These are phyloP conservation scores for Paramormyrops hopkinsi DNA, from an alignment of 2,797 vertebrate genomes.

Conservation along the genomic window DNA sequence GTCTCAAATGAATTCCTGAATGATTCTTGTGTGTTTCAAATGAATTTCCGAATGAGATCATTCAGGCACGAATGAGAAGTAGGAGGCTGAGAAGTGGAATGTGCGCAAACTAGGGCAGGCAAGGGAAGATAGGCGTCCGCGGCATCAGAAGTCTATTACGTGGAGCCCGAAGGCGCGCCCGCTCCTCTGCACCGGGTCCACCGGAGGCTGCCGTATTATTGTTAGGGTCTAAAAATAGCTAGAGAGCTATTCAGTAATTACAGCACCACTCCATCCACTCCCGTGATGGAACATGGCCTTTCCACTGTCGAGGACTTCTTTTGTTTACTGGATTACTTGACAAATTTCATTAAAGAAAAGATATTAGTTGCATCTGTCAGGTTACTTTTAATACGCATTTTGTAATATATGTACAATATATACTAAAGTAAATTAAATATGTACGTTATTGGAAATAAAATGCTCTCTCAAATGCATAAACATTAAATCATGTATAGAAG, in stretches of 20 bases:
- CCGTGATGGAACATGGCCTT: not conserved
- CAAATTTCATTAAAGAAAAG: not conserved
- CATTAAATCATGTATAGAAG: not conserved
- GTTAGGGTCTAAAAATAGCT: conserved; percentile 21
- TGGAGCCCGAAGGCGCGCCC: not conserved
- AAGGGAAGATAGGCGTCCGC: not conserved
- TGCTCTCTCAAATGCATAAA: not conserved
- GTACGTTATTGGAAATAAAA: not conserved
- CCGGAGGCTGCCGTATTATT: not conserved
- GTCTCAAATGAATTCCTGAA: not conserved
- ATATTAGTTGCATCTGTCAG: not conserved
- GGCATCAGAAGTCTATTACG: not conserved
- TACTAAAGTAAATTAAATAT: not conserved
- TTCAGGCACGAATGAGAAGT: not conserved
- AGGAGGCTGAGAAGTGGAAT: not conserved
- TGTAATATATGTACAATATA: not conserved
- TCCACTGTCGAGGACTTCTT: not conserved
- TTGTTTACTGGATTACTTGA: not conserved
- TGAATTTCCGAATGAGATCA: not conserved
- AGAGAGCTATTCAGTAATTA: conserved; percentile 7
- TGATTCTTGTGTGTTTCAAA: not conserved
- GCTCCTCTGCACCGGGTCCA: not conserved
- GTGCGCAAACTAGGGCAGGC: not conserved
- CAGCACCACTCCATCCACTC: not conserved
- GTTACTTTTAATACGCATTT: not conserved